Base-by-base conservation (phyloP, 1,140 invertebrate genomes). In the Pogonomyrmex barbatus region DNA sequence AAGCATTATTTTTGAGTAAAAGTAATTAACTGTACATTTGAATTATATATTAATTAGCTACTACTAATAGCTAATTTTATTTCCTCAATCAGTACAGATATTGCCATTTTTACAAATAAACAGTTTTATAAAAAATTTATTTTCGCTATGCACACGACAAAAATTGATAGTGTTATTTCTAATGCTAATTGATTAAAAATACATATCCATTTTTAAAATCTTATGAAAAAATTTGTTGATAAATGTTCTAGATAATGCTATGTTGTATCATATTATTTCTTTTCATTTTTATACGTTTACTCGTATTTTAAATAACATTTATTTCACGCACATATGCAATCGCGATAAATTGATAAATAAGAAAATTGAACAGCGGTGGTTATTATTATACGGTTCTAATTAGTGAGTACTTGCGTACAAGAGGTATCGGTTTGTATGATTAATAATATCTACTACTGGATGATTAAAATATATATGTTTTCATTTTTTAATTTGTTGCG, bases 401-500 rank as follows among this genome's bases (percentile, higher is more conserved):
- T 73, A 73, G n/a, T 24, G 30, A 75, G 42, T 83, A 12, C 36
- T 73, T 73, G 68, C n/a, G 54, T 39, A 83, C 17, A 30, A 60
- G 30, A 60, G 54, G 68, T 75, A 83, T 83, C 68, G 17, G 79
- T 73, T 60, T n/a, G 45, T n/a, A 73, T 24, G 79, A 83, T 83
- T 83, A 83, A 73, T 12, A 75, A 62, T 83, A 83, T 83, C 79
- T 36, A 39, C 17, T 12, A 50, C 45, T 9, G 17, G 0, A 30
- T 2, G 54, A 83, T 82, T 75, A 60, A 33, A 73, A 75, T 30
- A 30, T 30, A 68, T 42, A 30, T 83, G 42, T 45, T 24, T 60
- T 47, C 42, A 83, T 30, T 30, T 73, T 73, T 50, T 17, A n/a
- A 62, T 75, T 75, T 83, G 33, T 83, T 75, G 79, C 79, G 8